Percentiles rank a stretch among this genome's conserved stretches.
Evolutionary conservation across 2,113 vertebrate species (phyloP).

Genomic region (Nanorana parkeri): DNA sequence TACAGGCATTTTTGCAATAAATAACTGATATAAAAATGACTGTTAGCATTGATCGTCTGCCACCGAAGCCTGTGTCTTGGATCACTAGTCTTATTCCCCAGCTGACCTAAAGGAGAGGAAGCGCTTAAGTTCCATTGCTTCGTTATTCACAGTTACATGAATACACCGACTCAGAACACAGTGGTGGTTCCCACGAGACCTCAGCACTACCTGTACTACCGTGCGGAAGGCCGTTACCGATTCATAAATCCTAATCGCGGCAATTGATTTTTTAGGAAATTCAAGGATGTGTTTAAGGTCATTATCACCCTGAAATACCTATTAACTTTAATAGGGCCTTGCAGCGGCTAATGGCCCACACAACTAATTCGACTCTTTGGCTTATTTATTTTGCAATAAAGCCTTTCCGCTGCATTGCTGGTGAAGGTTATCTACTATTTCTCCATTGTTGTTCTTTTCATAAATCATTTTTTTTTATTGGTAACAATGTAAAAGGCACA

Average conservation of each 20-base stretch:
- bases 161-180: no score
- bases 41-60: no score
- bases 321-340: neutral
- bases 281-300: constrained; percentile 21
- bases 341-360: neutral
- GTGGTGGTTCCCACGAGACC: neutral
- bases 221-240: neutral
- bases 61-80: no score
- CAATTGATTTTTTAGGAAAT: constrained; percentile 15
- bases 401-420: neutral
- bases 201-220: neutral
- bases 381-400: neutral
- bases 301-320: constrained; percentile 1
- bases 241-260: constrained; percentile 7
- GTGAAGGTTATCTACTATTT: neutral
- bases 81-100: no score
- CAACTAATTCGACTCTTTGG: neutral
- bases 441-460: neutral
- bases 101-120: no score
- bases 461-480: no score
- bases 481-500: no score
- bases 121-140: no score
- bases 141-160: no score
- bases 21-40: no score
- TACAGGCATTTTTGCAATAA: no score